Evolutionary conservation across 37 sponge, comb jelly and placozoan genomes (phyloP), one percentile per base, ranked within the genome.

Genomic region (Corticium candelabrum): DNA sequence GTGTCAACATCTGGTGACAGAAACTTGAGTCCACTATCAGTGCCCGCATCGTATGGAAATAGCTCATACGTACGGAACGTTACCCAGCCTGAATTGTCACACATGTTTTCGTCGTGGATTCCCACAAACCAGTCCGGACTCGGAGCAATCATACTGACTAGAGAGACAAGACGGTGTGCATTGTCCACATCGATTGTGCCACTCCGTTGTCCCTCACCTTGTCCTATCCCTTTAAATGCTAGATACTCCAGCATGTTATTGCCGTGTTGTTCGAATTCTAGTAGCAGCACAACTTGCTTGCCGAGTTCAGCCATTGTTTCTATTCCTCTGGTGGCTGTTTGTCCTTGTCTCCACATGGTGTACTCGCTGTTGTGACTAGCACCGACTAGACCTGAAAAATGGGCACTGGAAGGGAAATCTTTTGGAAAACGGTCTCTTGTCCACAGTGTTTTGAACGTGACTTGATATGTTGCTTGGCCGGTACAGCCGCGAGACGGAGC

Each of bases 41-140:
- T 70, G 32, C 73, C 73, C 4, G 73, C 73, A 70, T 70, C 73
- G n/a, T 15, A 70, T 33, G 73, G 73, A 32, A 70, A 70, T 5
- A 50, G 62, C 11, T 50, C 62, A 50, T 27, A 11, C 21, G 62
- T 27, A 50, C 11, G 15, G 62, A 32, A 70, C 5, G 5, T 29
- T 7, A 7, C 5, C 7, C 7, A 70, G 73, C 73, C 35, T n/a
- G 7, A n/a, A 7, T 29, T 29, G 4, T 4, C 7, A 15, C 73
- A 70, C 33, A 70, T 29, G 5, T 4, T 70, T 15, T 33, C n/a
- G 35, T 70, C 73, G 35, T 32, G 29, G 5, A 70, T 32, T 5
- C 73, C 73, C n/a, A 70, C 73, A 70, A 70, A 70, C 73, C 73
- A 70, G 35, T 70, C 73, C 21, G 73, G 73, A n/a, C n/a, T n/a